Evolutionary conservation across 2,797 vertebrate genomes (phyloP).

Genomic region (Cetoscarus ocellatus): DNA sequence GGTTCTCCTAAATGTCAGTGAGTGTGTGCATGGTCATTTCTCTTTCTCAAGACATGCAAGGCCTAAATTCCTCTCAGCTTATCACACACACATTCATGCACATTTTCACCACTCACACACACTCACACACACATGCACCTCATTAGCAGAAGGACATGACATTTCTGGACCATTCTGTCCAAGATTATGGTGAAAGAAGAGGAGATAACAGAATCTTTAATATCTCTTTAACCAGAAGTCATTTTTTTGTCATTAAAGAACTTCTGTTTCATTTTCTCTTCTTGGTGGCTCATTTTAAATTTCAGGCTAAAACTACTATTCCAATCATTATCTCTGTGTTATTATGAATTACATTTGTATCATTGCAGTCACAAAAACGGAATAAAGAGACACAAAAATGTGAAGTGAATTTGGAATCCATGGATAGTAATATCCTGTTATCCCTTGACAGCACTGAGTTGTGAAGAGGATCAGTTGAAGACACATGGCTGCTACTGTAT

Average conservation of each 20-base stretch:
- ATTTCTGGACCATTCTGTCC: conserved; percentile 88
- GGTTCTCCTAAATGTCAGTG: conserved; percentile 79
- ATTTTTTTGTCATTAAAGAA: conserved; percentile 23
- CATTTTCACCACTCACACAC: conserved; percentile 54
- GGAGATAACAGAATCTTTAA: conserved; percentile 74
- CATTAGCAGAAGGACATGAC: conserved; percentile 91
- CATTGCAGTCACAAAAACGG: no score
- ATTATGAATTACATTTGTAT: no score
- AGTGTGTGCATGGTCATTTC: conserved; percentile 25
- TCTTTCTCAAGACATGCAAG: conserved; percentile 29
- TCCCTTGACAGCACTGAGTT: no score
- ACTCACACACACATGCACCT: conserved; percentile 58
- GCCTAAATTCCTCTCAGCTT: conserved; percentile 59
- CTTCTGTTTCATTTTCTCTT: no score
- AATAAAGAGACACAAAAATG: no score
- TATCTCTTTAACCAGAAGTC: conserved; percentile 53
- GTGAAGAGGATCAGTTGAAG: no score
- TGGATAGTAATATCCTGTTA: no score
- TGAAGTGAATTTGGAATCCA: no score
- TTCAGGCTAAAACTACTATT: no score
- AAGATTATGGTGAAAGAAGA: conserved; percentile 66
- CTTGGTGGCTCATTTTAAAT: no score
- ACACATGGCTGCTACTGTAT: no score
- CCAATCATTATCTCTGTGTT: no score
- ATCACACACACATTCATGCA: conserved; percentile 32